Evolutionary conservation across 2,797 vertebrate species (phyloP), one percentile per base, ranked within the genome.

Genomic region (Galagoides demidoff): DNA sequence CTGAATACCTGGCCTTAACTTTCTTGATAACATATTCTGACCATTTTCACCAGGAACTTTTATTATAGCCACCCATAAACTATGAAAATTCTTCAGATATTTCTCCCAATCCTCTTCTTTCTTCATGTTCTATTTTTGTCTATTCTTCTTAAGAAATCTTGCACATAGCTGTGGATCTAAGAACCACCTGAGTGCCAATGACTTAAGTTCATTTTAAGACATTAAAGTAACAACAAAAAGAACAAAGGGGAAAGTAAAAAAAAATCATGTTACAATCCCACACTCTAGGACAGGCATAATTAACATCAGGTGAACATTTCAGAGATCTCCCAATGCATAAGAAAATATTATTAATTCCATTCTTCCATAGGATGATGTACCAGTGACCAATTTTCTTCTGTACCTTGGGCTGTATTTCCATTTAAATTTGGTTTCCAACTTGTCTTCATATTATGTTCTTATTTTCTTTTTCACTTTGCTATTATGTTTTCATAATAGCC

Each of bases 381-480:
- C 84, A 68, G 29, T 8, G 39, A 61, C 39, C 61, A 76, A 85
- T 92, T 85, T 92, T 85, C 61, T 63, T 57, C 43, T 25, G 45
- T 95, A 66, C 43, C 17, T 79, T 93, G 39, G 73, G 25, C 81
- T 70, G 52, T 71, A 59, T 85, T 94, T 85, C 64, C 73, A 79
- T 94, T 95, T 85, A 76, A 57, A 86, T 22, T 37, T 39, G 13
- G 76, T 82, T 86, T 95, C 87, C 81, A 71, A 57, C 27, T 52
- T 92, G 22, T 82, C 74, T 95, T 27, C 79, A 92, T 95, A 76
- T 70, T 45, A 82, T 82, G 66, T 70, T 70, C 34, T 86, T 92
- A 64, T 85, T 96, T 84, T 64, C 79, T 29, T 85, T 79, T 76
- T 39, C 55, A 27, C 39, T 86, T 91, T 85, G 55, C 43, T 43